Evolutionary conservation across 2,113 vertebrate genomes (phyloP).

Genomic region (Megaptera novaeangliae): DNA sequence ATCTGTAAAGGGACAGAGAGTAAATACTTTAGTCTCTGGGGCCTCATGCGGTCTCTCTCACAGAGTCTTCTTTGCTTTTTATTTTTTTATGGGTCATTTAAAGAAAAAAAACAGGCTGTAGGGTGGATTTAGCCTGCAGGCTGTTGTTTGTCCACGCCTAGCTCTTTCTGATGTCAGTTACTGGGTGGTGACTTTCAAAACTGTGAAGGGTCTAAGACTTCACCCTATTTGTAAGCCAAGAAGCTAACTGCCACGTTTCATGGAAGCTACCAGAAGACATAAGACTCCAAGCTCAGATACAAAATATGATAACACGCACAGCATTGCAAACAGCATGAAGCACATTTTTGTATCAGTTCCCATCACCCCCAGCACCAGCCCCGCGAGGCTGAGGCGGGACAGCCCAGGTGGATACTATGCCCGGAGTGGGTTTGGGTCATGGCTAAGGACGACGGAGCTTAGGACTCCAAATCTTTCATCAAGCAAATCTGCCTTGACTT

Average conservation of each 20-base stretch:
- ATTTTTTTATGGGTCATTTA: background rate
- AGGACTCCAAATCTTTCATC: background rate
- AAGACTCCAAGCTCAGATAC: background rate
- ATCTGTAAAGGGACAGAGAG: background rate
- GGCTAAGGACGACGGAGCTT: background rate
- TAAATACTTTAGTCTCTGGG: background rate
- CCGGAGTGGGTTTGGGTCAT: background rate
- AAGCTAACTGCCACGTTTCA: background rate
- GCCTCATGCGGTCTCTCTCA: background rate
- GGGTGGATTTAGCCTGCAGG: background rate
- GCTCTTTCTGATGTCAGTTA: background rate
- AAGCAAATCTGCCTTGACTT: background rate
- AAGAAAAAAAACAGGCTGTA: background rate
- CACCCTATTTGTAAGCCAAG: background rate
- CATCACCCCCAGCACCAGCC: rapidly evolving
- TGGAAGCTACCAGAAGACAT: background rate
- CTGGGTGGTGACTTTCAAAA: background rate
- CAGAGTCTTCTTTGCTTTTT: background rate
- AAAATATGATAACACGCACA: background rate
- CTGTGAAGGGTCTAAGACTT: background rate
- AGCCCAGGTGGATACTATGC: too few relatives aligned
- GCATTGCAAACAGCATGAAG: rapidly evolving
- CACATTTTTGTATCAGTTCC: background rate
- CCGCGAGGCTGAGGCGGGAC: rapidly evolving
- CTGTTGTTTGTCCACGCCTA: background rate